phyloP scores from a whole-genome alignment of 1,140 invertebrate species.

The Lordiphosa mommai region DNA sequence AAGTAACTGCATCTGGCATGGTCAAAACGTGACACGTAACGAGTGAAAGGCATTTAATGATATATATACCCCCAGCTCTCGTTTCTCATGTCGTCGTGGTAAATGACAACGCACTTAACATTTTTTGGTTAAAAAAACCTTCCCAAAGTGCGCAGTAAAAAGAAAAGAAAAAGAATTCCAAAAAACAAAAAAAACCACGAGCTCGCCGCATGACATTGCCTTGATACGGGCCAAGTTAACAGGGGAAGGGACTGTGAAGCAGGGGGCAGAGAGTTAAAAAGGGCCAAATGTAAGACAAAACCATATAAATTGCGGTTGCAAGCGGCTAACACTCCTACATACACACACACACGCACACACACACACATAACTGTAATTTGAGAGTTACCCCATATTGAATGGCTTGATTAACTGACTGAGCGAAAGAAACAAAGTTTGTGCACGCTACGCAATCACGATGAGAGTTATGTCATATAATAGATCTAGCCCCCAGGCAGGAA shows the following conservation, averaged over 20 bases:
- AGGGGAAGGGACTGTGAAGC: too few species aligned
- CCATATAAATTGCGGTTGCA: constrained; percentile 16
- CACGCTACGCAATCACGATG: too few species aligned
- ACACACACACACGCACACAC: neutral
- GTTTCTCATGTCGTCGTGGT: constrained; percentile 21
- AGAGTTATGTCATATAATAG: too few species aligned
- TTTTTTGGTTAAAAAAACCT: too few species aligned
- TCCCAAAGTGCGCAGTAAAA: constrained; percentile 47
- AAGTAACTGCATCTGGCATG: neutral
- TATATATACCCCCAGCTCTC: constrained; percentile 1
- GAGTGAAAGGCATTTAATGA: constrained; percentile 8
- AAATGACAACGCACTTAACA: constrained; percentile 70
- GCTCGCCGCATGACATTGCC: constrained; percentile 45
- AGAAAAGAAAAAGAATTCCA: neutral
- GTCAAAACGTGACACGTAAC: constrained; percentile 7
- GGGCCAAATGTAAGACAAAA: constrained; percentile 36
- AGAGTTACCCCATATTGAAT: constrained; percentile 31
- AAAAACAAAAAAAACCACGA: constrained; percentile 46
- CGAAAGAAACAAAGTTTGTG: neutral
- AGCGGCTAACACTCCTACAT: constrained; percentile 20
- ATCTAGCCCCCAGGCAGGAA: neutral
- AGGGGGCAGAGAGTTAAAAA: neutral
- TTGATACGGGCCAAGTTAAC: constrained; percentile 2
- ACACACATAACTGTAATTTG: constrained; percentile 51
- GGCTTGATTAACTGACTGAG: constrained; percentile 40